A percentile compares a stretch with the other conserved stretches of the same genome.
phyloP scores from a whole-genome alignment of 2,797 vertebrate genomes.

The Acanthis flammea region DNA sequence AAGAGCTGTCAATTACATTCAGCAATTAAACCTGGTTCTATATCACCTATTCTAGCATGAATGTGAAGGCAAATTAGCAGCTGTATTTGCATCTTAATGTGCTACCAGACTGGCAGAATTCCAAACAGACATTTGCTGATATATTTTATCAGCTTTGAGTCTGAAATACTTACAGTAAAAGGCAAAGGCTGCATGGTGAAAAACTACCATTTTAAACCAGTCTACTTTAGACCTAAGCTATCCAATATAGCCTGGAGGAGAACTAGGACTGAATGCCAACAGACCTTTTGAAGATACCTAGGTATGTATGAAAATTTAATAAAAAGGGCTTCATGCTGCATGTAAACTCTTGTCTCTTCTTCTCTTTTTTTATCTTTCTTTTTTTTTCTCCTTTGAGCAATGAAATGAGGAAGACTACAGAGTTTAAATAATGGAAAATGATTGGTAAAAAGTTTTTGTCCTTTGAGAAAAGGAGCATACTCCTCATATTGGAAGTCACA shows the following conservation, averaged over 20 bases:
- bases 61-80: conserved; percentile 25
- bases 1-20: not conserved
- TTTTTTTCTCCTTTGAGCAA: not conserved
- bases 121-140: conserved; percentile 9
- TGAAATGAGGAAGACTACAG: not conserved
- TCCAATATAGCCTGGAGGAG: not conserved
- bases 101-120: conserved; percentile 32
- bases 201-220: conserved; percentile 18
- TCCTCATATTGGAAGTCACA: not conserved
- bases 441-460: not conserved
- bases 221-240: not conserved
- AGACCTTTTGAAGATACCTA: not conserved
- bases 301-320: not conserved
- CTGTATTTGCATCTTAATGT: conserved; percentile 54
- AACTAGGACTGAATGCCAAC: not conserved
- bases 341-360: fast-evolving
- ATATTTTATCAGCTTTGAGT: not conserved
- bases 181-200: not conserved
- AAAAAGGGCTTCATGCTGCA: not conserved
- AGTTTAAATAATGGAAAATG: not conserved
- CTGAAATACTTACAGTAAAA: conserved; percentile 18
- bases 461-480: not conserved
- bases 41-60: conserved; percentile 33
- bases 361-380: fast-evolving
- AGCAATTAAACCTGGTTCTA: conserved; percentile 28